Evolutionary conservation across 2,113 vertebrate genomes (phyloP).

Genomic region (Capreolus pygargus): DNA sequence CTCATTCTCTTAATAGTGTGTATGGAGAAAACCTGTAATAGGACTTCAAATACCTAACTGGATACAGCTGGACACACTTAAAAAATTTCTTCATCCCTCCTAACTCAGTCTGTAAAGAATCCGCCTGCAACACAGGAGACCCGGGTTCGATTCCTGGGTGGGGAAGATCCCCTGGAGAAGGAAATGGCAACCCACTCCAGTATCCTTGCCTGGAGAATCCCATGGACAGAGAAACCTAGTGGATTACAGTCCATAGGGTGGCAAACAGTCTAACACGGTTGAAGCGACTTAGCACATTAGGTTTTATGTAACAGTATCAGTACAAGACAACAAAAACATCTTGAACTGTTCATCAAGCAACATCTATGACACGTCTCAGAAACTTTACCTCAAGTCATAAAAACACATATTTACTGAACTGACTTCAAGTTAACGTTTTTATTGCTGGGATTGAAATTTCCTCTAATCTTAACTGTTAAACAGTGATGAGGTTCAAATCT

Average conservation of each 20-base stretch:
- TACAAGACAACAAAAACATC: neutral
- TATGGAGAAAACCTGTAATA: neutral
- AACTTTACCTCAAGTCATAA: constrained; percentile 28
- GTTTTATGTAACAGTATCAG: neutral
- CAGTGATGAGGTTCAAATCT: neutral
- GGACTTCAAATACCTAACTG: neutral
- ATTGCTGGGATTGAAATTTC: neutral
- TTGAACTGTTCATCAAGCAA: neutral
- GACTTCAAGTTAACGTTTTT: neutral
- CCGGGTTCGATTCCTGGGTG: neutral
- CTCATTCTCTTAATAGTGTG: neutral
- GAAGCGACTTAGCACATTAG: neutral
- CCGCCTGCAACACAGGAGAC: neutral
- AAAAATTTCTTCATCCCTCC: neutral
- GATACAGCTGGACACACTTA: neutral
- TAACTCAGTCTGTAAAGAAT: neutral
- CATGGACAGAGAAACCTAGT: neutral
- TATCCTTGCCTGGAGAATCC: neutral
- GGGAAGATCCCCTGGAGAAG: neutral
- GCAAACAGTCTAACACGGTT: neutral
- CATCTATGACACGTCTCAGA: neutral
- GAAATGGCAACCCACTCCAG: neutral
- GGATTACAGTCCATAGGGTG: neutral
- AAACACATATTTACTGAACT: neutral
- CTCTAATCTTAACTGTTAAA: neutral